Conservation (phyloP, 2,113 vertebrate species). For the Hemiprocne comata region DNA sequence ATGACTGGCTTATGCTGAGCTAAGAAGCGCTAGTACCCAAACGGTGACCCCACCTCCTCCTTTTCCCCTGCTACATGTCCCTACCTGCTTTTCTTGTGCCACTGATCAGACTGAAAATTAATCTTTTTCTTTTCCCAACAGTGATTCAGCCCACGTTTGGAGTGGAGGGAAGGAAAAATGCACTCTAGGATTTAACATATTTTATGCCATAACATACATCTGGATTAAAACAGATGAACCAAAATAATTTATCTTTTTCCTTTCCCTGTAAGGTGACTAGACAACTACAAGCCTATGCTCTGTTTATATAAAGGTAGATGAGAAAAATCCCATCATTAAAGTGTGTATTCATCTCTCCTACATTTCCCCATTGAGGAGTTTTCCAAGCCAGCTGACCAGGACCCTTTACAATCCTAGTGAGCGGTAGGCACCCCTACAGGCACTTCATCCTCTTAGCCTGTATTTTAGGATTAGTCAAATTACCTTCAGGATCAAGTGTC, state of each 20-base stretch:
- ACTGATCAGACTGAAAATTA: neutral
- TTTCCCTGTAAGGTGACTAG: neutral
- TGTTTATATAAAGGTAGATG: neutral
- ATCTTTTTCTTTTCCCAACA: neutral
- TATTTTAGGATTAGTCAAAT: neutral
- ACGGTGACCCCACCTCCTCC: neutral
- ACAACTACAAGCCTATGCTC: neutral
- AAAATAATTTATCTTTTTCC: neutral
- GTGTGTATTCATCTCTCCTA: neutral
- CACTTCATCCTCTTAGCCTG: neutral
- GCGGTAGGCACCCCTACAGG: neutral
- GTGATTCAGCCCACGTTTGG: neutral
- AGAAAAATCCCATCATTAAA: neutral
- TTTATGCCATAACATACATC: neutral
- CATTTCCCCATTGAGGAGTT: neutral
- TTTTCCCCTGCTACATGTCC: neutral
- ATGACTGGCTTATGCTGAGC: neutral
- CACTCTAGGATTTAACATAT: neutral
- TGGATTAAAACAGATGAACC: neutral
- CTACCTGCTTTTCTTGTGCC: neutral
- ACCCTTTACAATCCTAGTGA: neutral
- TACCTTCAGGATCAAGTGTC: neutral
- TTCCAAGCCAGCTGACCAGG: neutral
- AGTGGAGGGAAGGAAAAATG: neutral
- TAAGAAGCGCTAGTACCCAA: neutral